phyloP scores from a whole-genome alignment of 2,113 vertebrate species.

The Damaliscus lunatus region DNA sequence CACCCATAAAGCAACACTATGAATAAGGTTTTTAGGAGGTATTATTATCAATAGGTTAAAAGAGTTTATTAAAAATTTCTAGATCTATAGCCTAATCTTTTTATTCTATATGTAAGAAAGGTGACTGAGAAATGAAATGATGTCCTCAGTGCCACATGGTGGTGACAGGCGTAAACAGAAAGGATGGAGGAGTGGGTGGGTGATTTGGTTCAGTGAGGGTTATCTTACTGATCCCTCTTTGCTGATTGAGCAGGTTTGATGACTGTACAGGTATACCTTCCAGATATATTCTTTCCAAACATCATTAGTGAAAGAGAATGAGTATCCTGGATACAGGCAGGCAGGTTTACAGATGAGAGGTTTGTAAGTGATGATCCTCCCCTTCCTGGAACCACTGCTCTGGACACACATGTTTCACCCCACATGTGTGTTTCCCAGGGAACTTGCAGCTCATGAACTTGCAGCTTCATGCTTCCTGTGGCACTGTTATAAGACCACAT shows the following conservation, averaged over 20 bases:
- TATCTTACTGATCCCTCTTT: neutral
- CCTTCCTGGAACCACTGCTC: neutral
- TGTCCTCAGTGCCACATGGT: no score
- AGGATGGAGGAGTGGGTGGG: neutral
- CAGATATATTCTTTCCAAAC: neutral
- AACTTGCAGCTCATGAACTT: neutral
- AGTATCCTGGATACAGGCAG: neutral
- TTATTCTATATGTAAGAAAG: neutral
- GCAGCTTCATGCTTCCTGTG: neutral
- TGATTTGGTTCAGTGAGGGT: neutral
- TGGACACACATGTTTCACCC: neutral
- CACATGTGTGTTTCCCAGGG: neutral
- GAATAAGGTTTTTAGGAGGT: neutral
- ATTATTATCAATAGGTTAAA: neutral
- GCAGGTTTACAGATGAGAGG: neutral
- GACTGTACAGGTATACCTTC: neutral
- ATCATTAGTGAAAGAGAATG: neutral
- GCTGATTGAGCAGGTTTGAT: neutral
- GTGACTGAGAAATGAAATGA: neutral
- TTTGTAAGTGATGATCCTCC: neutral
- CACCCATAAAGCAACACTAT: neutral
- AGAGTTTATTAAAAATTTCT: neutral
- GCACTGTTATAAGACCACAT: neutral
- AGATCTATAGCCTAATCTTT: neutral
- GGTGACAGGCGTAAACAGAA: neutral